Evolutionary conservation across 2,113 vertebrate genomes (phyloP).

Genomic region (Rhodinocichla rosea): DNA sequence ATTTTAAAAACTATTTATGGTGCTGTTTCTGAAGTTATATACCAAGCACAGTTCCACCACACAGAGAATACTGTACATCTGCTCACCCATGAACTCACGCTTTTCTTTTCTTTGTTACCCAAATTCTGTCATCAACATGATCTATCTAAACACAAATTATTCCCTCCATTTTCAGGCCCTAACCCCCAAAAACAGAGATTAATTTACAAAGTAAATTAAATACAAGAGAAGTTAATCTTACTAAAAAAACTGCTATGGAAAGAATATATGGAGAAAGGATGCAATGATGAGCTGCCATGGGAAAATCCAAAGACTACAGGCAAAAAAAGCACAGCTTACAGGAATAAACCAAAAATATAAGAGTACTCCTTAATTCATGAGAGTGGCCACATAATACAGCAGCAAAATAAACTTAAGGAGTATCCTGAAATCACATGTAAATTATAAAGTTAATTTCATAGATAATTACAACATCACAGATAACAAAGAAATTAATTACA

Average conservation of each 20-base stretch:
- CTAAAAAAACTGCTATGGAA: neutral
- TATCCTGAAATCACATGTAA: neutral
- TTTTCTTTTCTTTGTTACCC: neutral
- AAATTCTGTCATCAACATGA: neutral
- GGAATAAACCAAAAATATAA: neutral
- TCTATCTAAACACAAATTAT: neutral
- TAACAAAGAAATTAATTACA: neutral
- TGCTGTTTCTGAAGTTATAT: neutral
- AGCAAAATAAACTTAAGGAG: neutral
- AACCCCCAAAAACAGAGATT: neutral
- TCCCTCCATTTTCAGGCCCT: neutral
- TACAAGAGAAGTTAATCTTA: neutral
- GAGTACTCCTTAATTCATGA: neutral
- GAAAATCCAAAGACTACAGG: neutral
- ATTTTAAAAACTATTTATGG: neutral
- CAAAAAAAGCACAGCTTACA: neutral
- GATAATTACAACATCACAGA: neutral
- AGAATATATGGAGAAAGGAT: neutral
- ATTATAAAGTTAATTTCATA: neutral
- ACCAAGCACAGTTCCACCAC: neutral
- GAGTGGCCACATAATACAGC: neutral
- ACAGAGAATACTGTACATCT: neutral
- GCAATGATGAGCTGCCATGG: rapidly evolving
- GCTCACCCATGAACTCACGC: neutral
- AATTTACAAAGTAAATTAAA: neutral